A percentile compares a stretch with the other conserved stretches of the same genome.
Conservation (phyloP, 2,113 vertebrate species). For the Sphaerodactylus townsendi region DNA sequence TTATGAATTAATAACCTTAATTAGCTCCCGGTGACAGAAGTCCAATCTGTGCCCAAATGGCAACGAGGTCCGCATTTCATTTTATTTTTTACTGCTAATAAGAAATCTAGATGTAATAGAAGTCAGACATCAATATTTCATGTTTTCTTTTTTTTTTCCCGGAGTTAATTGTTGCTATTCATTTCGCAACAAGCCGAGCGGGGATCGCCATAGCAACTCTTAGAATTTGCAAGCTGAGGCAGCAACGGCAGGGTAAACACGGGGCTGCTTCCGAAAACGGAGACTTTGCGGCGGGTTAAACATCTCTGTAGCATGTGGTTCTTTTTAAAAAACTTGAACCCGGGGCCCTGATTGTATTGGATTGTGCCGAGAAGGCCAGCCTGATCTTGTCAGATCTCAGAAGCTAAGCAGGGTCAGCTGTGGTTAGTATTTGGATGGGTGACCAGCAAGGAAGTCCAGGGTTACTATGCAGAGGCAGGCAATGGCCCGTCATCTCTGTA, state of each 20-base stretch:
- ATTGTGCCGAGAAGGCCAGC: too few species aligned
- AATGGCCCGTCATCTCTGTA: too few species aligned
- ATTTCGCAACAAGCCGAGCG: constrained; percentile 45
- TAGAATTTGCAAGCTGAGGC: constrained; percentile 14
- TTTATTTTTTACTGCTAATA: constrained; percentile 26
- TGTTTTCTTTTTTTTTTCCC: constrained; percentile 40
- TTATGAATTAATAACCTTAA: constrained; percentile 59
- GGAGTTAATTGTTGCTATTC: constrained; percentile 42
- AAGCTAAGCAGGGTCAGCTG: too few species aligned
- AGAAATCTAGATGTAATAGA: constrained; percentile 35
- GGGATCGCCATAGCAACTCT: constrained; percentile 50
- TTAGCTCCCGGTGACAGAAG: constrained; percentile 40
- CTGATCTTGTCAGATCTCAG: too few species aligned
- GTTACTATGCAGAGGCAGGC: too few species aligned
- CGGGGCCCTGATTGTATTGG: too few species aligned
- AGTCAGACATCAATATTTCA: constrained; percentile 44
- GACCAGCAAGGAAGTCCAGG: too few species aligned
- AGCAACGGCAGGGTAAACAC: not conserved
- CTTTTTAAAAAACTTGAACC: too few species aligned
- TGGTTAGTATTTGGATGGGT: too few species aligned
- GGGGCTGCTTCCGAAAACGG: not conserved
- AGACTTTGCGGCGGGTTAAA: not conserved
- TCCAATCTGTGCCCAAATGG: constrained; percentile 27
- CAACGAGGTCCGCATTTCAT: not conserved
- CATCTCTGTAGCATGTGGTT: too few species aligned